Base-by-base conservation (phyloP, 2,113 vertebrate genomes). In the Poeciliopsis prolifica region DNA sequence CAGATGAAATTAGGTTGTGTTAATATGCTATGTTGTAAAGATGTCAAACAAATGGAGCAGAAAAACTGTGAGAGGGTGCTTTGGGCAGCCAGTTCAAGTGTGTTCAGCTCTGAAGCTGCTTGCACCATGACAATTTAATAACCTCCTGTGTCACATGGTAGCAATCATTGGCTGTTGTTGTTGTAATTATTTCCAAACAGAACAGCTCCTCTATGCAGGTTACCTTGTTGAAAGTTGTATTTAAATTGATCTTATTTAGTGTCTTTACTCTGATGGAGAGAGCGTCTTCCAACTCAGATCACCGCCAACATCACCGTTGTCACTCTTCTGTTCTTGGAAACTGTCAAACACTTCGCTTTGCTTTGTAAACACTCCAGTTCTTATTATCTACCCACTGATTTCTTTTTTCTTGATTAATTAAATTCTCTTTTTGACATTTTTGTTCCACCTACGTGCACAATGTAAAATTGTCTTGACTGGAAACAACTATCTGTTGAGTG, bases 21-120 rank as follows among this genome's bases (percentile, higher is more conserved):
- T 92, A 92, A 92, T 88, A 80, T 44, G 71, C 72, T 80, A 40
- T 84, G 86, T 90, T 84, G 73, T 88, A 92, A 92, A 92, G 83
- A 92, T 88, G 86, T 91, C 92, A 92, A 89, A 89, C 86, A 90
- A 90, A 87, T 89, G 82, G 85, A 91, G 89, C 89, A 92, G 91
- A 91, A 88, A 90, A 92, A 91, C 83, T 85, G 75, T 75, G 87
- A 93, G 80, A 87, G 81, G 72, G 79, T 81, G 69, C 86, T 74
- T 44, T 77, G 87, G 89, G 84, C 82, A 72, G 75, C 72, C 74
- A 31, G 89, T 84, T 89, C 78, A 86, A 82, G 78, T 77, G 79
- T 82, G 65, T 81, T 80, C 74, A 65, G 44, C 40, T 51, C 73
- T 81, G 82, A 84, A 87, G 79, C 79, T 68, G 74, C 83, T 82